Evolutionary conservation across 1,140 invertebrate genomes (phyloP), one percentile per base, ranked within the genome.

Genomic region (Macrotrachela quadricornifera): DNA sequence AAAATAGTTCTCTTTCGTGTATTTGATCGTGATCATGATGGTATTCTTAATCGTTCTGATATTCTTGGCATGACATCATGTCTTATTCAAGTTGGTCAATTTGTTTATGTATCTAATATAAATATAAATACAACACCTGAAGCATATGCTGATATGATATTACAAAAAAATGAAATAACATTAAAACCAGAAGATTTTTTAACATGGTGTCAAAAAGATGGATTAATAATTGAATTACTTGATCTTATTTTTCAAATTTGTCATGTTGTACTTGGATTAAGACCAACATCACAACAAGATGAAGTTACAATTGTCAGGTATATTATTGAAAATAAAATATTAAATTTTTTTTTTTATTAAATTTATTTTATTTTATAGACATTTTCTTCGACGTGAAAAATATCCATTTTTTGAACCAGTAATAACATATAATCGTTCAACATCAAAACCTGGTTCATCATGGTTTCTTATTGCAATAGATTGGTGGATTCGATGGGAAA

Each of bases 1-100:
- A 49, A 74, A 77, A 30, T 67, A 85, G 82, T 87, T 71, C 85
- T 82, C 65, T 87, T 86, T 63, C 86, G 86, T 72, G 78, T 88
- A 40, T 87, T 87, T 69, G 83, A 87, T 64, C 69, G 75, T 48
- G 82, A 86, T 64, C 74, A 80, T 44, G 82, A 86, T 68, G 77
- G 79, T 0, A 69, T 79, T 44, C 69, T 88, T 8, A 30, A 30
- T 30, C 21, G 21, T 30, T 30, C 21, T 30, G 21, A 30, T 30
- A 9, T 30, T 30, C 9, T 30, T 9, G 2, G 9, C 9, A 30
- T 30, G 21, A 30, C 21, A 4, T 30, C 21, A 30, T 30, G 21
- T 30, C 21, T 30, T 30, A 30, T 30, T 77, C 54, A 78, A 80
- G 12, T 78, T 84, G 61, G 67, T 83, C 37, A 77, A 81, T 62